Percentiles rank a stretch among this genome's conserved stretches.
These are phyloP conservation scores for Aspiorhynchus laticeps DNA, from an alignment of 2,113 vertebrate species.

Conservation along the genomic window DNA sequence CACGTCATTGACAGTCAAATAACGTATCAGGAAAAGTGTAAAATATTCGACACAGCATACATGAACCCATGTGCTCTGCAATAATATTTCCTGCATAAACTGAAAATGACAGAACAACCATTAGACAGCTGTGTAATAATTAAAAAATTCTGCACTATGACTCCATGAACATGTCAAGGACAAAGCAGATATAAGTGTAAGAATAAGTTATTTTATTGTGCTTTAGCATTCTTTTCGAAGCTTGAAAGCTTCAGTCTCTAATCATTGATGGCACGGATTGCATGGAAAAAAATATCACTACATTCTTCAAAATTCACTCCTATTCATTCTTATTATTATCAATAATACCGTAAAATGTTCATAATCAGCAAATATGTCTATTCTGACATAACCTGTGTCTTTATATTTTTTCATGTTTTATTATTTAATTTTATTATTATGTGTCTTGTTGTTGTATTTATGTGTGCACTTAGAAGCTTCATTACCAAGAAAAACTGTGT, in stretches of 20 bases:
- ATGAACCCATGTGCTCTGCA: neutral
- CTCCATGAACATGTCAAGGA: neutral
- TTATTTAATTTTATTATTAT: too few species aligned
- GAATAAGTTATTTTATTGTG: neutral
- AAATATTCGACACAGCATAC: neutral
- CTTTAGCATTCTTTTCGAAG: neutral
- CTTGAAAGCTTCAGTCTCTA: neutral
- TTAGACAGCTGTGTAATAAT: neutral
- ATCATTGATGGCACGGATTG: neutral
- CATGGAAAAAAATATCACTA: neutral
- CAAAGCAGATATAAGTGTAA: neutral
- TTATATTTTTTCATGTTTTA: too few species aligned
- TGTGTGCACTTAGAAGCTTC: too few species aligned
- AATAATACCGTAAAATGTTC: too few species aligned
- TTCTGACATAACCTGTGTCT: too few species aligned
- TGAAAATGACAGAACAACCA: neutral
- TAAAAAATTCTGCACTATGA: neutral
- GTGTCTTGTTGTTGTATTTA: too few species aligned
- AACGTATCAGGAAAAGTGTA: neutral
- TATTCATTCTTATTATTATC: too few species aligned
- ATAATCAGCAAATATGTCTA: too few species aligned
- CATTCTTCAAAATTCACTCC: neutral
- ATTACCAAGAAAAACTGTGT: neutral
- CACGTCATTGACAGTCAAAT: neutral
- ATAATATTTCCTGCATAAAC: neutral